phyloP scores from a whole-genome alignment of 2,888 invertebrate genomes.

The Chalcis sispes region DNA sequence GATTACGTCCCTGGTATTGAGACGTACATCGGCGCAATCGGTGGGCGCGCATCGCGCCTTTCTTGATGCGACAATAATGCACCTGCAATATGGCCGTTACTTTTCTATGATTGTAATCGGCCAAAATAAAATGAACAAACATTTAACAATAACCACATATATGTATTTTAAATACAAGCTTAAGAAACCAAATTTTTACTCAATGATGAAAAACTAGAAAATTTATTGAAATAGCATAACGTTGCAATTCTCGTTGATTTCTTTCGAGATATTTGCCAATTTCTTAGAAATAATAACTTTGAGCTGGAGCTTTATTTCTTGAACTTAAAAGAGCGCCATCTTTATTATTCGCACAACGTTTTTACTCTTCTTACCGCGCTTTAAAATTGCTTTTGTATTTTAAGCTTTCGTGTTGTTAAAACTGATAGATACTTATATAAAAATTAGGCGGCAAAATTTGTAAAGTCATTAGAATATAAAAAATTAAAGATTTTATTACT shows the following conservation, averaged over 20 bases:
- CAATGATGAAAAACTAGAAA: too few relatives aligned
- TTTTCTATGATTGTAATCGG: slow-evolving; percentile 28
- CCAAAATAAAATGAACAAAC: too few relatives aligned
- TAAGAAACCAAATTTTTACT: too few relatives aligned
- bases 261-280: background rate
- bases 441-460: background rate
- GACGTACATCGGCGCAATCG: slow-evolving; percentile 53
- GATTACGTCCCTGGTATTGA: slow-evolving; percentile 36
- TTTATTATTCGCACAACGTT: slow-evolving; percentile 34
- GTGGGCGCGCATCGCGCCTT: slow-evolving; percentile 51
- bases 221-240: too few relatives aligned
- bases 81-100: slow-evolving; percentile 54
- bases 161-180: too few relatives aligned
- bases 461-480: background rate
- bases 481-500: too few relatives aligned
- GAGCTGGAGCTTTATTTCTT: background rate
- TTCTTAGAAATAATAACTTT: background rate
- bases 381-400: background rate
- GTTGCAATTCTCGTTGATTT: too few relatives aligned
- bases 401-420: background rate
- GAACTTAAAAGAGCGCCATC: slow-evolving; percentile 36
- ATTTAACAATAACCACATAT: too few relatives aligned
- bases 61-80: slow-evolving; percentile 55
- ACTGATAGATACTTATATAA: too few relatives aligned
- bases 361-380: background rate